Base-by-base conservation (phyloP, 2,888 invertebrate genomes). In the Camptogramma bilineatum region DNA sequence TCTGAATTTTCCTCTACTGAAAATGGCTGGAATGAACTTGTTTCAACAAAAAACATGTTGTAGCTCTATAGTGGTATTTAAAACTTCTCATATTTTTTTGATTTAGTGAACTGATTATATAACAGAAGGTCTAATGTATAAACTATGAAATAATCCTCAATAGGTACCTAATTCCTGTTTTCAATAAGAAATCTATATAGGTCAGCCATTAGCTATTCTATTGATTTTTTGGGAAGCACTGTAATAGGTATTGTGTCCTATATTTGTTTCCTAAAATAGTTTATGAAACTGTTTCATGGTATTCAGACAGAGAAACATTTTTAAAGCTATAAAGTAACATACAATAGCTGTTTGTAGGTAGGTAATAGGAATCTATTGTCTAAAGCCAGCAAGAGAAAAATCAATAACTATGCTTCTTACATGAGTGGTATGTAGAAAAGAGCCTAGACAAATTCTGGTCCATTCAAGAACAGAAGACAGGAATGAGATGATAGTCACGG, bases 351-450 rank as follows among this genome's bases (percentile, higher is more conserved):
- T n/a, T n/a, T n/a, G n/a, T n/a, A n/a, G 28, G 19, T 16, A 48
- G 7, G 5, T 52, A 48, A 60, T 64, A 65, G n/a, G 44, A 77
- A 78, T 68, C 78, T 80, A 83, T 85, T 87, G 86, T 85, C 80
- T 84, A 77, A 81, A 78, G 75, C 78, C 79, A 82, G 80, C 74
- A 75, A 68, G 63, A 57, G 74, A 87, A 90, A 91, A 92, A 92
- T 92, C 91, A 91, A 92, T 92, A 92, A 85, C 84, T 71, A 62
- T 69, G 79, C 81, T 80, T 79, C 75, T 75, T 72, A 79, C 73
- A 73, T 70, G 71, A 75, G 70, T 34, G 34, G 13, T 39, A 51
- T 0, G 44, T 18, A 64, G 57, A 73, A 59, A 53, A 18, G 46
- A 70, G 71, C 52, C 69, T 73, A 73, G 56, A 57, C 54, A 61